phyloP scores from a whole-genome alignment of 2,888 invertebrate genomes.

The Parthenolecanium corni region DNA sequence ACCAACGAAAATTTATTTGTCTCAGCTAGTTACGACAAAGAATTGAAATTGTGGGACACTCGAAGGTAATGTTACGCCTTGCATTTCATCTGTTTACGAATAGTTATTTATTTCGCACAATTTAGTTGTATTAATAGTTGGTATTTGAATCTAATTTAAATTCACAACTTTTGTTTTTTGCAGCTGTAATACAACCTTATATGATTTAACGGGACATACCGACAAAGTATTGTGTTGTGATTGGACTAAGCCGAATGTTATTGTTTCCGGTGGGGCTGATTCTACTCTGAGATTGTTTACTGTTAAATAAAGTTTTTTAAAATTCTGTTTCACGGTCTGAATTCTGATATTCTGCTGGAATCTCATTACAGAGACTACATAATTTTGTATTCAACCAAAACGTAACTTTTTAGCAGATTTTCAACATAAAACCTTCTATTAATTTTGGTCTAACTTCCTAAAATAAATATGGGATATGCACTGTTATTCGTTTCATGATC shows the following conservation, averaged over 20 bases:
- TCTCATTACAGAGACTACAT: no score
- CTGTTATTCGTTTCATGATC: no score
- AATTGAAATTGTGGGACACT: slow-evolving; percentile 91
- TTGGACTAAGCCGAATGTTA: slow-evolving; percentile 76
- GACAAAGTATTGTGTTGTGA: slow-evolving; percentile 87
- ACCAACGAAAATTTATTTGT: slow-evolving; percentile 72
- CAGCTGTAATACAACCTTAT: slow-evolving; percentile 82
- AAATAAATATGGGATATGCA: no score
- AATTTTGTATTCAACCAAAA: no score
- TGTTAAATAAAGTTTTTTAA: slow-evolving; percentile 41
- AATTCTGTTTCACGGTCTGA: no score
- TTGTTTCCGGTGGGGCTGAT: slow-evolving; percentile 88
- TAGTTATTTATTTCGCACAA: not conserved
- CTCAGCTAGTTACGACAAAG: slow-evolving; percentile 82
- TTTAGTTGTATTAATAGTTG: slow-evolving; percentile 32
- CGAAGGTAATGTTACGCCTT: slow-evolving; percentile 62
- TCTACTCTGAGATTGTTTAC: slow-evolving; percentile 83
- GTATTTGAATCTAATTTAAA: not conserved
- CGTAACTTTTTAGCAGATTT: no score
- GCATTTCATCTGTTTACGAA: no score
- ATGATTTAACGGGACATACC: slow-evolving; percentile 83
- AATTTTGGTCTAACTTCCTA: no score
- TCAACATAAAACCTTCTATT: no score
- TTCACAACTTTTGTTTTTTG: slow-evolving; percentile 35
- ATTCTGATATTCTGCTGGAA: no score